phyloP scores from a whole-genome alignment of 23 tunicate genomes.

The Aplidium turbinatum region DNA sequence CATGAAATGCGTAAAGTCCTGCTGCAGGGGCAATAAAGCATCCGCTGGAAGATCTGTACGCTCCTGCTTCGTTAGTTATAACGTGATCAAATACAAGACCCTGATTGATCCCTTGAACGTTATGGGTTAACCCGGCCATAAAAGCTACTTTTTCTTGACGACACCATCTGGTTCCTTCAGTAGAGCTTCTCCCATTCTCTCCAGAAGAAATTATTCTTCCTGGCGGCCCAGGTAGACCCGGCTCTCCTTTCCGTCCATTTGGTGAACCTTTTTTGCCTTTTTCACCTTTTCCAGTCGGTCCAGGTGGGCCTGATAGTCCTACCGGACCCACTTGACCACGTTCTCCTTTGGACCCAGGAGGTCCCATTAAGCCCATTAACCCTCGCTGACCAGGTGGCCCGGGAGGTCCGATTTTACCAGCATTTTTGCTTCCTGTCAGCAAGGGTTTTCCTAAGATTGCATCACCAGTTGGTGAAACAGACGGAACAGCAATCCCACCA shows the following conservation, averaged over 20 bases:
- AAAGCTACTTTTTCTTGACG: constrained; percentile 70
- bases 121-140: constrained; percentile 88
- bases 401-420: constrained; percentile 43
- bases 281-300: constrained; percentile 27
- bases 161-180: constrained; percentile 27
- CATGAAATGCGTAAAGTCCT: constrained; percentile 88
- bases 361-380: constrained; percentile 34
- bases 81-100: constrained; percentile 85
- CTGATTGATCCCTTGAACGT: constrained; percentile 66
- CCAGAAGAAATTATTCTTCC: constrained; percentile 3
- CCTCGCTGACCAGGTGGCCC: constrained; percentile 64
- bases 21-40: constrained; percentile 90
- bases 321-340: constrained; percentile 27
- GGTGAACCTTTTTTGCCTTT: constrained; percentile 53
- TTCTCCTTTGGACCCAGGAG: constrained; percentile 35
- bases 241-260: constrained; percentile 55
- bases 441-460: no score
- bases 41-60: constrained; percentile 78
- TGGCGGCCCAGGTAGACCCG: constrained; percentile 72
- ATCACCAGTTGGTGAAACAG: no score
- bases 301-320: constrained; percentile 20
- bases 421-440: no score
- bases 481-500: no score
- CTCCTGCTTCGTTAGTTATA: constrained; percentile 73
- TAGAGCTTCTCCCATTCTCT: not conserved